phyloP scores from a whole-genome alignment of 2,888 invertebrate genomes.

The Onchidella celtica region DNA sequence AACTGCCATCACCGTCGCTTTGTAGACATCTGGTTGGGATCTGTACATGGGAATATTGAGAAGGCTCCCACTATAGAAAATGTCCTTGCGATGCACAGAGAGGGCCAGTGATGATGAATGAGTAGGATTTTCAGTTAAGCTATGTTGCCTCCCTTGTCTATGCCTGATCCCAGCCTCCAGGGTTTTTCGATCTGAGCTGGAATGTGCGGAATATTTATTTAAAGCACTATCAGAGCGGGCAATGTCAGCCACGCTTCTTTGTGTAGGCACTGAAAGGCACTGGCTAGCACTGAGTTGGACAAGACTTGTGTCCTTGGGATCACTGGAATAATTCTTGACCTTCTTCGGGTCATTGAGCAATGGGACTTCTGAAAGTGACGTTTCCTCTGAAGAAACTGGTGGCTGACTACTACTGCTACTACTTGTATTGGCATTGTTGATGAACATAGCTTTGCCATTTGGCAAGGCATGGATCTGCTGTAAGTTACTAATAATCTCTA shows the following conservation, averaged over 20 bases:
- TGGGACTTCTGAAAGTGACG: not conserved
- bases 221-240: constrained; percentile 18
- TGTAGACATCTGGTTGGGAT: constrained; percentile 77
- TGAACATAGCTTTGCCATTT: constrained; percentile 2
- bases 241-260: not conserved
- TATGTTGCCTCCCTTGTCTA: not conserved
- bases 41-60: constrained; percentile 82
- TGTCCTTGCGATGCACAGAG: constrained; percentile 86
- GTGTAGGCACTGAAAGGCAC: not conserved
- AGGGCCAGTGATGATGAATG: not conserved
- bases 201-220: not conserved
- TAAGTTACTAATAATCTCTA: constrained; percentile 27
- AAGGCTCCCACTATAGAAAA: constrained; percentile 92
- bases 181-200: not conserved
- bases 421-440: not conserved
- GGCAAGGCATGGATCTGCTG: constrained; percentile 36
- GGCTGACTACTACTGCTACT: not conserved
- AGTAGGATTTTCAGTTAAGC: constrained; percentile 14
- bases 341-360: too few relatives aligned
- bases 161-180: not conserved
- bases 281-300: not conserved
- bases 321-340: not conserved
- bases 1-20: constrained; percentile 76
- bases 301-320: not conserved
- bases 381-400: not conserved